These are phyloP conservation scores for Pygoscelis antarcticus DNA, from an alignment of 2,113 vertebrate species.

Conservation along the genomic window DNA sequence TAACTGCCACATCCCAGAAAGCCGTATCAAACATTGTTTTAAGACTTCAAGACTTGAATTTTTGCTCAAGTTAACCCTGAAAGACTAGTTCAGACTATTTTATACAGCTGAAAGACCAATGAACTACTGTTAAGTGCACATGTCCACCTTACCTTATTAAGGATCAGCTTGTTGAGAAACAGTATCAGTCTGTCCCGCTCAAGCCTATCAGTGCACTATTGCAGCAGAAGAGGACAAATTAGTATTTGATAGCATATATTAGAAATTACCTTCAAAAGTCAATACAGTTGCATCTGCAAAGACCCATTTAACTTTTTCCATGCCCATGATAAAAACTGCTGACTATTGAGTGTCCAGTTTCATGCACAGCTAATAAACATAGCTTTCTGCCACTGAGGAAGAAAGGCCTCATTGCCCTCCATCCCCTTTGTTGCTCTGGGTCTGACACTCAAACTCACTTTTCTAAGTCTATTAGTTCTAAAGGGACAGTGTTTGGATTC, in stretches of 20 bases:
- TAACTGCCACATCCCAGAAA: background rate
- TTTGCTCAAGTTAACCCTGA: background rate
- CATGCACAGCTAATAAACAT: background rate
- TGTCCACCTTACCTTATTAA: constrained; percentile 84
- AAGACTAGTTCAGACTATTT: background rate
- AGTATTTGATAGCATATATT: background rate
- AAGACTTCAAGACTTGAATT: background rate
- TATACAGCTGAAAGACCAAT: background rate
- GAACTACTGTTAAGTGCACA: background rate
- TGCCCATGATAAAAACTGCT: background rate
- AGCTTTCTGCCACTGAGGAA: background rate
- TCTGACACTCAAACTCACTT: background rate
- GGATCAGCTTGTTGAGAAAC: constrained; percentile 97
- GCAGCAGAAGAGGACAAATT: constrained; percentile 26
- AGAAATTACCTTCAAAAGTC: background rate
- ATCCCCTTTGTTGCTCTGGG: background rate
- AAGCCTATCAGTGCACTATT: constrained; percentile 92
- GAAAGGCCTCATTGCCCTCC: background rate
- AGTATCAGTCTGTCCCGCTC: constrained; percentile 94
- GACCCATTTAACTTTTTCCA: background rate
- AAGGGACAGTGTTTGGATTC: background rate
- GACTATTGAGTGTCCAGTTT: background rate
- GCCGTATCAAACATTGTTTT: background rate
- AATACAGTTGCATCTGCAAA: background rate
- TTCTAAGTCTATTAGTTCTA: background rate